Conservation (phyloP, 2,888 invertebrate species). For the Erebia aethiops region DNA sequence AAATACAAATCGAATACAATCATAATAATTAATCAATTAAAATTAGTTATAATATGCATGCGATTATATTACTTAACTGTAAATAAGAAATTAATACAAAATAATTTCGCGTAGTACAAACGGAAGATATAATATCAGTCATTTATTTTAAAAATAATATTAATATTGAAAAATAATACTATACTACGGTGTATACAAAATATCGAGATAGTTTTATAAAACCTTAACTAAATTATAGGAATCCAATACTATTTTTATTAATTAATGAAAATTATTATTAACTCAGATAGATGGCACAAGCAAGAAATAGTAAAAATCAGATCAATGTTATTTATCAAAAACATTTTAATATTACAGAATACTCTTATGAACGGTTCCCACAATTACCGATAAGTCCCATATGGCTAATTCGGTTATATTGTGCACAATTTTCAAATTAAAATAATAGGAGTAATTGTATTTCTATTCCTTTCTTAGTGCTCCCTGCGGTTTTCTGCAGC, state of each 20-base stretch:
- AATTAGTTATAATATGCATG: constrained; percentile 11
- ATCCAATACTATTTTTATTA: neutral
- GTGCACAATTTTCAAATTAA: no score
- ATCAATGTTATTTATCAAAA: constrained; percentile 19
- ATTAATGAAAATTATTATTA: neutral
- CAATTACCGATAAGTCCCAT: neutral
- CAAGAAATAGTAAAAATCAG: constrained; percentile 25
- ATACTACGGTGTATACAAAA: constrained; percentile 13
- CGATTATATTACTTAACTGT: constrained; percentile 21
- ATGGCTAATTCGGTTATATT: neutral
- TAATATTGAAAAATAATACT: constrained; percentile 33
- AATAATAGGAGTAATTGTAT: no score
- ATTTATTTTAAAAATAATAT: constrained; percentile 16
- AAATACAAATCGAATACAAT: constrained; percentile 15
- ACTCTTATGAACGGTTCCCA: neutral
- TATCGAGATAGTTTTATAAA: constrained; percentile 7
- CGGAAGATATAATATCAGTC: constrained; percentile 37
- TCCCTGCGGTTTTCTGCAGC: no score
- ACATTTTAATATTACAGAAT: neutral
- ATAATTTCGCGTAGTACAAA: constrained; percentile 23
- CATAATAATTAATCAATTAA: constrained; percentile 16
- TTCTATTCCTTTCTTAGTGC: no score
- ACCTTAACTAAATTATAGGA: constrained; percentile 1
- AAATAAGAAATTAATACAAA: constrained; percentile 17
- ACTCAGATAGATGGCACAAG: constrained; percentile 29